Evolutionary conservation across 2,113 vertebrate genomes (phyloP), one percentile per base, ranked within the genome.

Genomic region (Corythoichthys haematopterus): DNA sequence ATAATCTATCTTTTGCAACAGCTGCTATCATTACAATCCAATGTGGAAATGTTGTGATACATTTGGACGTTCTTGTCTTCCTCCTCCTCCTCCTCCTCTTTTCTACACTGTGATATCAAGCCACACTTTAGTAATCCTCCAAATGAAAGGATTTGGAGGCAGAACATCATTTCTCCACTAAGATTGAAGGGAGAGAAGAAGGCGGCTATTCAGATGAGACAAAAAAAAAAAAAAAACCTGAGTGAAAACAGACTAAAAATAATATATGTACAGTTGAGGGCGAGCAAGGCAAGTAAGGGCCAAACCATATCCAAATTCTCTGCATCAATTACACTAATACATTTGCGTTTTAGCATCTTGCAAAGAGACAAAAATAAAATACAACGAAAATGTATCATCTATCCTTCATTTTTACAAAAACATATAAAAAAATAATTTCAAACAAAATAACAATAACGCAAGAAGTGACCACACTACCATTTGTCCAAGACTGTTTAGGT

Each of bases 81-180:
- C 55, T 51, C 65, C 63, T 55, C 58, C 55, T 51, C 65, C 63
- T 55, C 47, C 50, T 38, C 64, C 58, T 55, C 58, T 65, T 69
- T 72, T 62, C 71, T 72, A 72, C 64, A 75, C 80, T 84, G 74
- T 84, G 83, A 88, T 88, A 90, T 89, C 84, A 86, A 87, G 82
- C 77, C 83, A 85, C 81, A 86, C 78, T 89, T 89, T 89, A 82
- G 81, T 87, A 88, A 88, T 89, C 80, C 86, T 84, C 83, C 75
- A 84, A 90, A 88, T 88, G 81, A 87, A 91, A 90, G 83, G 81
- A 85, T 88, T 89, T 90, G 81, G 84, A n/a, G 86, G 83, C 65
- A 84, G 83, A 87, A 83, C 76, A 75, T 78, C 80, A 68, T 85
- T 79, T 83, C 84, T 72, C 74, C 73, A 79, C 82, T 85, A 80